Conservation (phyloP, 2,888 invertebrate genomes). For the Pachydiplax longipennis region DNA sequence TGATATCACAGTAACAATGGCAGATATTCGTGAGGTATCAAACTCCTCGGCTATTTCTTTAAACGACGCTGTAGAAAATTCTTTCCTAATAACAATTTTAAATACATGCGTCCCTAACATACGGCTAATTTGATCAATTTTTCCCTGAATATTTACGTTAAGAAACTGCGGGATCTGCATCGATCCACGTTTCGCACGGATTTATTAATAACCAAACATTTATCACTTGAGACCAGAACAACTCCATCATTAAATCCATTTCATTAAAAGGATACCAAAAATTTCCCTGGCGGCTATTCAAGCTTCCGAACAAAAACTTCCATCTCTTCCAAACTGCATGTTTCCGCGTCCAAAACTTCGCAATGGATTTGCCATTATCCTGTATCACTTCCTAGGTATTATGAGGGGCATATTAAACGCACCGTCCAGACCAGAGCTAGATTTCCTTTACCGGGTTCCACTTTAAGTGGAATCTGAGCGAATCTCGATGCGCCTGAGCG, state of each 20-base stretch:
- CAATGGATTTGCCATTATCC: not conserved
- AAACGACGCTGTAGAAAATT: not conserved
- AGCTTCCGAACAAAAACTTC: not conserved
- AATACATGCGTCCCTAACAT: not conserved
- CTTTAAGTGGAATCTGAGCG: not conserved
- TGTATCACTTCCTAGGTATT: no score
- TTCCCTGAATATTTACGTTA: no score
- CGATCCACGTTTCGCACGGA: no score
- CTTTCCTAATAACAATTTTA: not conserved
- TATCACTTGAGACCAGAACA: not conserved
- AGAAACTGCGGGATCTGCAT: no score
- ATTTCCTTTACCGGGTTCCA: not conserved
- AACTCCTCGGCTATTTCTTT: not conserved
- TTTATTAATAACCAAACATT: not conserved
- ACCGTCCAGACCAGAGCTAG: not conserved
- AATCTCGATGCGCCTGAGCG: not conserved
- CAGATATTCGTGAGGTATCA: not conserved
- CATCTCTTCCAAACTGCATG: not conserved
- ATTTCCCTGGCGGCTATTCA: not conserved
- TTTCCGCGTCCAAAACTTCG: not conserved
- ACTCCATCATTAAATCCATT: not conserved
- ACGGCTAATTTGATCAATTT: no score
- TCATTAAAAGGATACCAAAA: not conserved
- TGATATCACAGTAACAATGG: not conserved
- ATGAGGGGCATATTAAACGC: no score